Evolutionary conservation across 2,797 vertebrate genomes (phyloP).

Genomic region (Pygocentrus nattereri): DNA sequence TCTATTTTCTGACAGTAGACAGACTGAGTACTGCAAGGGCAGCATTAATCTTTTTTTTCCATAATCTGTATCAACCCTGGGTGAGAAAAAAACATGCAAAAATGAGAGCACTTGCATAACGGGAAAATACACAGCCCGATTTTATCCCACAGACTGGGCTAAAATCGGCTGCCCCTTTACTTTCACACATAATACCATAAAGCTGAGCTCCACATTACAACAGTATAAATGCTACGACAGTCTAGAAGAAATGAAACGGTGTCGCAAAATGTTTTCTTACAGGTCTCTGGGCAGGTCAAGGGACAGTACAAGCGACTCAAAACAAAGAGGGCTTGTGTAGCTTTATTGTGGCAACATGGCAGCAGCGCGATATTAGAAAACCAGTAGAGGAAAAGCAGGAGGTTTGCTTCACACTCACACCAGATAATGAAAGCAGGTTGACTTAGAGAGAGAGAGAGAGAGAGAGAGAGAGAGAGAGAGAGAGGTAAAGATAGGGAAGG

Average conservation of each 20-base stretch:
- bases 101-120: constrained; percentile 52
- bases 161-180: constrained; percentile 56
- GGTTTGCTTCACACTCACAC: constrained; percentile 72
- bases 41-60: constrained; percentile 71
- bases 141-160: constrained; percentile 56
- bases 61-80: constrained; percentile 71
- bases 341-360: constrained; percentile 40
- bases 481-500: neutral
- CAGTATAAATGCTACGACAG: neutral
- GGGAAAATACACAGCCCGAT: constrained; percentile 50
- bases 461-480: constrained; percentile 8
- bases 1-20: constrained; percentile 79
- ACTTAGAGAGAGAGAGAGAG: constrained; percentile 12
- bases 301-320: neutral
- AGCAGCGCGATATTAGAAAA: constrained; percentile 31
- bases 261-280: constrained; percentile 45
- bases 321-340: constrained; percentile 25
- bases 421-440: constrained; percentile 73
- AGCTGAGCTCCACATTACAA: constrained; percentile 3
- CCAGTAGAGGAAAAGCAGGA: constrained; percentile 38
- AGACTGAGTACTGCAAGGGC: constrained; percentile 67
- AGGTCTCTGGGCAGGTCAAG: constrained; percentile 17
- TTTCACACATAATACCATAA: constrained; percentile 61
- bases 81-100: constrained; percentile 34
- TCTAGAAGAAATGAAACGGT: neutral